Evolutionary conservation across 2,888 invertebrate genomes (phyloP).

Genomic region (Pristionchus fissidentatus): DNA sequence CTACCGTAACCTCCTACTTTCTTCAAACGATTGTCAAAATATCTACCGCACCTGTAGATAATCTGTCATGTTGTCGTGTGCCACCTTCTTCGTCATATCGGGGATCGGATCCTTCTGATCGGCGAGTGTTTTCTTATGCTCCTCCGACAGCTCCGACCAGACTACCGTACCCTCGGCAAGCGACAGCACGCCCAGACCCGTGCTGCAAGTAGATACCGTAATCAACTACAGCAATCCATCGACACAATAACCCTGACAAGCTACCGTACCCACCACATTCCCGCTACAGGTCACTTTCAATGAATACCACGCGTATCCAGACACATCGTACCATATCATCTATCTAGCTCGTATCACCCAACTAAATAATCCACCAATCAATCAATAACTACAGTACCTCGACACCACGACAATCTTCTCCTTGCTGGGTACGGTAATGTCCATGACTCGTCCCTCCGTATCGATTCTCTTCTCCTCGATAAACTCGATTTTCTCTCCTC

Average conservation of each 20-base stretch:
- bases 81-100: slow-evolving; percentile 46
- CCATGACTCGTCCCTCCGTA: slow-evolving; percentile 28
- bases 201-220: neutral
- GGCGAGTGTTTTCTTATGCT: slow-evolving; percentile 8
- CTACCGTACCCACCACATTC: too few species aligned
- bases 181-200: neutral
- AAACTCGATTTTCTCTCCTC: slow-evolving; percentile 14
- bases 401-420: slow-evolving; percentile 14
- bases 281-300: too few species aligned
- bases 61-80: slow-evolving; percentile 42
- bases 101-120: slow-evolving; percentile 39
- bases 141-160: slow-evolving; percentile 26
- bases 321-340: too few species aligned
- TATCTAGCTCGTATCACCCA: too few species aligned
- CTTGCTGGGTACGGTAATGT: slow-evolving; percentile 7
- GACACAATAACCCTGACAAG: too few species aligned
- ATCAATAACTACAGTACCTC: neutral
- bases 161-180: neutral
- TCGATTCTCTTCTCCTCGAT: neutral
- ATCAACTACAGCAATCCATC: neutral
- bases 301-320: too few species aligned
- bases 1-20: neutral
- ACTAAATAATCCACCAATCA: neutral
- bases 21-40: neutral
- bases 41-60: slow-evolving; percentile 20